Conservation (phyloP, 2,797 vertebrate genomes). For the Thripadectes ignobilis region DNA sequence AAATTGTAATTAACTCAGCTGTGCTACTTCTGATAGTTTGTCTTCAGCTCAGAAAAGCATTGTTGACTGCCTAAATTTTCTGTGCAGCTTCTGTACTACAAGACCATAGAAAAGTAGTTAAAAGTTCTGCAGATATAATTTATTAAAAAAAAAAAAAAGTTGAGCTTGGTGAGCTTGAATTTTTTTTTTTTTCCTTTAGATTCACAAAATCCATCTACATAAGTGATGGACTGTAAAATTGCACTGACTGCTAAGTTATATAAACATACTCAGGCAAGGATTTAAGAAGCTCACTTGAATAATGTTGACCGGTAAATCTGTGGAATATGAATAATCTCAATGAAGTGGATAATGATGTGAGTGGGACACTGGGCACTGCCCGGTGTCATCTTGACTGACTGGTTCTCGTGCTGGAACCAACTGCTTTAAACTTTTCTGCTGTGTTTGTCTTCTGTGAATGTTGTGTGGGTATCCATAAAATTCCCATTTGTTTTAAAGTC, state of each 20-base stretch:
- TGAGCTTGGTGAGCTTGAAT: neutral
- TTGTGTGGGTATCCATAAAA: neutral
- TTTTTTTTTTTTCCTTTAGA: neutral
- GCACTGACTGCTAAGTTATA: neutral
- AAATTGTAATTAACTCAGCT: neutral
- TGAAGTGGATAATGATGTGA: accelerated
- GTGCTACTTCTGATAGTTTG: neutral
- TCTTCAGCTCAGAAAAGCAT: neutral
- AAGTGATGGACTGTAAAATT: neutral
- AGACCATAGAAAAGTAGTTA: neutral
- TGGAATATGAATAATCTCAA: neutral
- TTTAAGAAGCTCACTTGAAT: neutral
- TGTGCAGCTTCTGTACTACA: neutral
- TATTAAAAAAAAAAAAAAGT: neutral
- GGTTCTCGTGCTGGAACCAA: neutral
- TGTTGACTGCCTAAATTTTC: neutral
- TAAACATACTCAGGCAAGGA: neutral
- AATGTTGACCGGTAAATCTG: neutral
- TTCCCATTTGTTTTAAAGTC: accelerated
- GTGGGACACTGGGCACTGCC: neutral
- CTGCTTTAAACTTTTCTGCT: neutral
- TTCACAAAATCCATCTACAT: neutral
- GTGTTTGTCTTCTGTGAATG: accelerated
- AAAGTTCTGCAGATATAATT: neutral
- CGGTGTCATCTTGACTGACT: accelerated